Base-by-base conservation (phyloP, 2,888 invertebrate genomes). In the Venusia cambrica region DNA sequence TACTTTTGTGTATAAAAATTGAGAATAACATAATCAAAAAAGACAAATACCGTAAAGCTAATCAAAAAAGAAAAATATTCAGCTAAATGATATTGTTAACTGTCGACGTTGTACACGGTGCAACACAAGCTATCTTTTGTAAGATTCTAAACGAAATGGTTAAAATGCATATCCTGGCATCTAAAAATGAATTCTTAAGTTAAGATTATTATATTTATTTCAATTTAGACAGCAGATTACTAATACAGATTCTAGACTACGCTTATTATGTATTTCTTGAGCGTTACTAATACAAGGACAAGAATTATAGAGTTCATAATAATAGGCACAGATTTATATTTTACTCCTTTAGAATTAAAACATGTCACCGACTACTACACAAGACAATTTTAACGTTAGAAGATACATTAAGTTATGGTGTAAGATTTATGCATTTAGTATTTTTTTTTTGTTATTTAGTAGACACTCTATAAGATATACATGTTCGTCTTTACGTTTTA, bases 241-340 rank as follows among this genome's bases (percentile, higher is more conserved):
- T n/a, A n/a, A n/a, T n/a, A n/a, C n/a, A n/a, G n/a, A n/a, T n/a
- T 74, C 78, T 83, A 79, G 61, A 74, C 81, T 84, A 85, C 75
- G 77, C 83, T 85, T 85, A 85, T 64, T n/a, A 71, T 63, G 69
- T 72, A 72, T 64, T 62, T 22, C 34, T 85, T 85, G 85, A 87
- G 85, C 85, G 80, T 81, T 67, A 75, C 80, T 84, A 84, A 79
- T 73, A 73, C 62, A 66, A 63, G 72, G 52, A 59, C 51, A 66
- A 62, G 59, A 70, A 69, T 60, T 75, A 64, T 50, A 64, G 66
- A 71, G 65, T 72, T 66, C 68, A 71, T 54, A 69, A 38, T 67
- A 71, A 74, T 78, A 87, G 87, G 87, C 87, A 87, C 87, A 80
- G 78, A 69, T 80, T 80, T 76, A 67, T 69, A 64, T 69, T 57